Percentiles rank a stretch among this genome's conserved stretches.
Evolutionary conservation across 1,140 invertebrate species (phyloP).

Genomic region (Heliconius melpomene): DNA sequence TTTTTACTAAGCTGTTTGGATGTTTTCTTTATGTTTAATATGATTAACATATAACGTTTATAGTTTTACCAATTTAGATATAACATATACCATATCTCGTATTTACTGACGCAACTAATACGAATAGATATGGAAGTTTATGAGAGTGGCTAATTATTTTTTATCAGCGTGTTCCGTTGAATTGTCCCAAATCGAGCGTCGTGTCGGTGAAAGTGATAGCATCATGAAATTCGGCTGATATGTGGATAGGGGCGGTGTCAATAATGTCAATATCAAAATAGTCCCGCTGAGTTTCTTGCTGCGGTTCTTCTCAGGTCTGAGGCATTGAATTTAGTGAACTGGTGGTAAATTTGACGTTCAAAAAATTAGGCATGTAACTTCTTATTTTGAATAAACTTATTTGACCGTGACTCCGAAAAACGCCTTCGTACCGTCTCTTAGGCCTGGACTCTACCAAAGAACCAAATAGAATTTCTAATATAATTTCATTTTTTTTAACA

Average conservation of each 20-base stretch:
- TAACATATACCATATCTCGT: neutral
- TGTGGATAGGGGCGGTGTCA: conserved; percentile 58
- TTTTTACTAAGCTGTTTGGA: neutral
- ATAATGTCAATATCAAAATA: conserved; percentile 47
- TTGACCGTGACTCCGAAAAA: conserved; percentile 29
- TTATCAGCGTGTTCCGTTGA: neutral
- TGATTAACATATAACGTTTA: too few relatives aligned
- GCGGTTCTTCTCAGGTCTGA: too few relatives aligned
- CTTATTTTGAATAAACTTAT: too few relatives aligned
- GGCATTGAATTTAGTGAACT: too few relatives aligned
- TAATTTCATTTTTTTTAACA: too few relatives aligned
- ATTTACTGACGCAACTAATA: neutral
- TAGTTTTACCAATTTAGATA: neutral
- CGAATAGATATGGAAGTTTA: neutral
- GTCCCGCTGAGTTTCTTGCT: too few relatives aligned
- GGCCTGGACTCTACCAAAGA: too few relatives aligned
- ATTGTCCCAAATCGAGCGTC: neutral
- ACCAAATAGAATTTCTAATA: too few relatives aligned
- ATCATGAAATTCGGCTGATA: conserved; percentile 49
- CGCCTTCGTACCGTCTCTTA: conserved; percentile 47
- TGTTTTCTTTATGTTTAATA: too few relatives aligned
- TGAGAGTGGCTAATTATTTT: neutral
- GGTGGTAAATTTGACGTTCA: too few relatives aligned
- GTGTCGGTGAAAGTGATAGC: conserved; percentile 49
- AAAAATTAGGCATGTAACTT: too few relatives aligned